Percentiles rank a stretch among this genome's conserved stretches.
Conservation (phyloP, 2,888 invertebrate species). For the Eupithecia pulchellata region DNA sequence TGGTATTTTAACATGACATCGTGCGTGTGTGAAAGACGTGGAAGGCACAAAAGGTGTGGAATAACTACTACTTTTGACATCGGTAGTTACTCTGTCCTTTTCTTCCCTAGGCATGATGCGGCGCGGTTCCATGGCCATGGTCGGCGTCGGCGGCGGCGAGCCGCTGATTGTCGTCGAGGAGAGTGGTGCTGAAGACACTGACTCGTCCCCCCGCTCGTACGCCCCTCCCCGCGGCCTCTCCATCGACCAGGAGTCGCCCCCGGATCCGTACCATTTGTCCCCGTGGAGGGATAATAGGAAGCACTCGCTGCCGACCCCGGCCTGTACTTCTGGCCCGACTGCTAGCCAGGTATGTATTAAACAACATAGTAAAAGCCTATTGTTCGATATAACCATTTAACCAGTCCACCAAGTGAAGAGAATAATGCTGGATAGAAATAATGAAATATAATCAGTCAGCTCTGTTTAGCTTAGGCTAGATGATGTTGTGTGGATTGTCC, state of each 20-base stretch:
- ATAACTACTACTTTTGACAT: background rate
- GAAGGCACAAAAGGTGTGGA: too few relatives aligned
- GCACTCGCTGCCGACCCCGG: conserved; percentile 93
- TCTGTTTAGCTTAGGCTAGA: too few relatives aligned
- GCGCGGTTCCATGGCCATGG: conserved; percentile 87
- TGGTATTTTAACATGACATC: background rate
- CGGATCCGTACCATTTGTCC: conserved; percentile 92
- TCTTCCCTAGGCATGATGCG: conserved; percentile 83
- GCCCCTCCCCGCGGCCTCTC: conserved; percentile 86
- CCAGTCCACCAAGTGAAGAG: background rate
- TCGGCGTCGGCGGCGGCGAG: conserved; percentile 86
- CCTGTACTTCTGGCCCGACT: conserved; percentile 93
- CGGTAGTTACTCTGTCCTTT: background rate
- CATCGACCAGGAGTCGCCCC: conserved; percentile 91
- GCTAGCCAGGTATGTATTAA: conserved; percentile 89
- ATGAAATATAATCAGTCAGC: too few relatives aligned
- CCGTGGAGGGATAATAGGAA: conserved; percentile 93
- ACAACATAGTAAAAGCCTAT: background rate
- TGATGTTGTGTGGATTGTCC: too few relatives aligned
- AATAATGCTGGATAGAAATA: background rate
- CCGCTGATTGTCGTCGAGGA: conserved; percentile 94
- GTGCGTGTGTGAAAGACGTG: background rate
- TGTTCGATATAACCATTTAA: background rate
- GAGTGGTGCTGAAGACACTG: conserved; percentile 88
- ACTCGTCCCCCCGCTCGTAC: conserved; percentile 83